phyloP scores from a whole-genome alignment of 2,113 vertebrate genomes.

The Naja naja region DNA sequence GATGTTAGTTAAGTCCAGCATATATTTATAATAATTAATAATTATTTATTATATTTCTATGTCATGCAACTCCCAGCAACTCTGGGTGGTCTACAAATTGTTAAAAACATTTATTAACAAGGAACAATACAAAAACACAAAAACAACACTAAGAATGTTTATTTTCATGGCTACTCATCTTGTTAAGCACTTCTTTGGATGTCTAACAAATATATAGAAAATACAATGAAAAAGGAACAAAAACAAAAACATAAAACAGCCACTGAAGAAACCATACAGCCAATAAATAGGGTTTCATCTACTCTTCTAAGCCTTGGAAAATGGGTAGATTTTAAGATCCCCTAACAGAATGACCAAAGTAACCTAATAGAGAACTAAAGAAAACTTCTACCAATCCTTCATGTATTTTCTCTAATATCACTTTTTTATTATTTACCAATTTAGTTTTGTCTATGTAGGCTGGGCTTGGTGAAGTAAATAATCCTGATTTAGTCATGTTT shows the following conservation, averaged over 20 bases:
- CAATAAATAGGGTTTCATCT: neutral
- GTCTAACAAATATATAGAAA: neutral
- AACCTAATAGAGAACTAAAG: neutral
- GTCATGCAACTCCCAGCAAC: neutral
- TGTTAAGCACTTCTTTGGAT: neutral
- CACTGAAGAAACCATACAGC: neutral
- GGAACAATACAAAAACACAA: neutral
- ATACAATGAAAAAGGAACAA: neutral
- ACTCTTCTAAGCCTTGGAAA: neutral
- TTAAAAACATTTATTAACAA: neutral
- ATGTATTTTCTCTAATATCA: neutral
- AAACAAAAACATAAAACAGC: neutral
- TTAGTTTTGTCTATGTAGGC: neutral
- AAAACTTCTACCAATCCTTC: neutral
- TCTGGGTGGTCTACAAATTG: neutral
- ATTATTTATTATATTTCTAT: neutral
- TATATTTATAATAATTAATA: neutral
- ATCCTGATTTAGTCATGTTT: neutral
- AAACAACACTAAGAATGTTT: neutral
- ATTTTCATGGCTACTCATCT: neutral
- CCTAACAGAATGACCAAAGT: neutral
- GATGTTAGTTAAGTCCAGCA: neutral
- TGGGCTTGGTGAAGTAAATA: neutral
- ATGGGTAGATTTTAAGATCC: neutral
- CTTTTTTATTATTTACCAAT: neutral